phyloP scores from a whole-genome alignment of 2,797 vertebrate species.

The Salarias fasciatus region DNA sequence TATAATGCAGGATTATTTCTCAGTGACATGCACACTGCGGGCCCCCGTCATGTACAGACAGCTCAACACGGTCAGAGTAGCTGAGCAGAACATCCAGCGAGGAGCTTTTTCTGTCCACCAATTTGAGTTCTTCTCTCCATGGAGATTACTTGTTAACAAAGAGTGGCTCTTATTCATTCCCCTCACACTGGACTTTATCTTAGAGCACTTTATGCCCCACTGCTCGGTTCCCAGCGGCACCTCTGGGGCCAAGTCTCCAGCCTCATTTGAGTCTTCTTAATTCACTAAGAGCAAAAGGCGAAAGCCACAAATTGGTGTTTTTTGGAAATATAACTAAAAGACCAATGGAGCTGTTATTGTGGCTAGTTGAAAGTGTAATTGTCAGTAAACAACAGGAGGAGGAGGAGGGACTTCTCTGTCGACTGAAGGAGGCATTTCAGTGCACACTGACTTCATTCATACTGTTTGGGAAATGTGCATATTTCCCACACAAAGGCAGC shows the following conservation, averaged over 20 bases:
- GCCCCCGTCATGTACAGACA: no score
- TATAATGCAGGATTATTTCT: no score
- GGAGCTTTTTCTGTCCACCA: neutral
- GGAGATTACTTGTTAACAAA: conserved; percentile 27
- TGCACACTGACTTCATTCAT: conserved; percentile 71
- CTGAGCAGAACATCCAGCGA: neutral
- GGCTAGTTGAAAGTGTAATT: conserved; percentile 40
- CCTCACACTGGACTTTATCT: conserved; percentile 33
- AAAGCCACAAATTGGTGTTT: conserved; percentile 49
- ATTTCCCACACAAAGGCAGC: conserved; percentile 69
- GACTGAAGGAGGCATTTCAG: conserved; percentile 44
- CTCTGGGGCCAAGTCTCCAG: conserved; percentile 16
- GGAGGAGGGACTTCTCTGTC: conserved; percentile 37
- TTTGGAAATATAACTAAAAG: conserved; percentile 25
- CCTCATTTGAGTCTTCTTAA: conserved; percentile 29
- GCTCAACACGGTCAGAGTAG: no score
- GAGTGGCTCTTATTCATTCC: conserved; percentile 20
- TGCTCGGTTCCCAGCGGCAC: conserved; percentile 20
- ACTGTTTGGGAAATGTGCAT: conserved; percentile 60
- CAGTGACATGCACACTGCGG: no score
- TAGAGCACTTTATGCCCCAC: conserved; percentile 25
- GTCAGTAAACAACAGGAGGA: conserved; percentile 44
- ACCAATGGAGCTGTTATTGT: conserved; percentile 20
- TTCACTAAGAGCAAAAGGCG: conserved; percentile 35
- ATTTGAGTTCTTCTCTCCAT: conserved; percentile 1